A percentile compares a stretch with the other conserved stretches of the same genome.
Evolutionary conservation across 2,797 vertebrate genomes (phyloP).

Genomic region (Dryobates pubescens): DNA sequence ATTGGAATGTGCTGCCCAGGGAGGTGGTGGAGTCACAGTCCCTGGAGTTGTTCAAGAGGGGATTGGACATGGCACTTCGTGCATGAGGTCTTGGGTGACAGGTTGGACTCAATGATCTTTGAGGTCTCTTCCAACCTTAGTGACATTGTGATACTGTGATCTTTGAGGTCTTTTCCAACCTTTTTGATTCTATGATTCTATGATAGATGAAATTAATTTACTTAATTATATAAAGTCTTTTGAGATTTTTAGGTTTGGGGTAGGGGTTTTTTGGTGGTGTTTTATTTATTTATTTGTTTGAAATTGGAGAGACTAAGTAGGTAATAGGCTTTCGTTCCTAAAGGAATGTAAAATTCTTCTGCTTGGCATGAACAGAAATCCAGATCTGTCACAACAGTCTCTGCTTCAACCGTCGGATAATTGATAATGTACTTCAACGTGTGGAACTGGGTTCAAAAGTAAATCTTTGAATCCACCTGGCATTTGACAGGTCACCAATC

Average conservation of each 20-base stretch:
- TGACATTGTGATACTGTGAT: too few relatives aligned
- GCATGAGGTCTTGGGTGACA: too few relatives aligned
- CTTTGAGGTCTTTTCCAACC: too few relatives aligned
- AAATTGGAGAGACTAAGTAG: background rate
- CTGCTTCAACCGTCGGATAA: background rate
- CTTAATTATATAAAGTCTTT: background rate
- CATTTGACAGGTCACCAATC: constrained; percentile 53
- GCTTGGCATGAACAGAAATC: background rate
- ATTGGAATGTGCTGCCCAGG: too few relatives aligned
- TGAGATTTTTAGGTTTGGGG: too few relatives aligned
- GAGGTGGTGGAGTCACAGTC: too few relatives aligned
- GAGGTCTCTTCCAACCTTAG: too few relatives aligned
- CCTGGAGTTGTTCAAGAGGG: too few relatives aligned
- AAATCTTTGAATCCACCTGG: constrained; percentile 48
- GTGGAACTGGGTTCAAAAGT: constrained; percentile 25
- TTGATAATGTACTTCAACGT: constrained; percentile 27
- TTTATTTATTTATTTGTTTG: background rate
- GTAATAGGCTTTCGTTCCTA: background rate
- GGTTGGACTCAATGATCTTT: too few relatives aligned
- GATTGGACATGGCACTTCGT: too few relatives aligned
- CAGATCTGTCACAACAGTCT: background rate
- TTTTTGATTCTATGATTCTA: too few relatives aligned
- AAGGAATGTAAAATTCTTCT: constrained; percentile 11
- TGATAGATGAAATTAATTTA: background rate
- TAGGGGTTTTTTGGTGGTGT: too few relatives aligned